Conservation (phyloP, 2,113 vertebrate genomes). For the Melanerpes formicivorus region DNA sequence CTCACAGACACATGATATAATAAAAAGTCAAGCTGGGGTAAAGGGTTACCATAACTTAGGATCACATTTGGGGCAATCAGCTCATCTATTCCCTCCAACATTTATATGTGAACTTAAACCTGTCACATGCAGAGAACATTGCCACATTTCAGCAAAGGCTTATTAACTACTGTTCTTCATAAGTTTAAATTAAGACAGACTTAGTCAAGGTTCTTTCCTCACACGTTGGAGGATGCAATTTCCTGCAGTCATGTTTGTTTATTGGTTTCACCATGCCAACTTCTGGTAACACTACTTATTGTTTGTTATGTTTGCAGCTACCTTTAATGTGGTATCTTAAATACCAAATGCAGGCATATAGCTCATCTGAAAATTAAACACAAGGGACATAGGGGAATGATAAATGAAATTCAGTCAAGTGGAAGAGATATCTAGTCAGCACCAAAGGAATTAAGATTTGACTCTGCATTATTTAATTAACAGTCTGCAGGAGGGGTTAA, state of each 20-base stretch:
- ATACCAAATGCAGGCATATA: not conserved
- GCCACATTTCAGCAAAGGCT: constrained; percentile 52
- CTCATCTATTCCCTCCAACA: not conserved
- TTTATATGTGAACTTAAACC: constrained; percentile 48
- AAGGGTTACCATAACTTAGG: constrained; percentile 47
- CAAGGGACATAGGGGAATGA: constrained; percentile 21
- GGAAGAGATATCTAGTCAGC: constrained; percentile 37
- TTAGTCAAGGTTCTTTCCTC: constrained; percentile 17
- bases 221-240: not conserved
- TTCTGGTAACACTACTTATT: not conserved
- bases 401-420: constrained; percentile 47
- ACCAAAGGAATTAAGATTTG: constrained; percentile 44
- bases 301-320: not conserved
- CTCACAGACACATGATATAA: not conserved
- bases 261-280: not conserved
- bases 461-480: constrained; percentile 51
- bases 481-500: constrained; percentile 25
- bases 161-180: constrained; percentile 39
- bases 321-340: constrained; percentile 7
- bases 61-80: constrained; percentile 16
- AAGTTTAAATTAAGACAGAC: constrained; percentile 52
- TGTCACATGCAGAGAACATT: constrained; percentile 23
- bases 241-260: constrained; percentile 12
- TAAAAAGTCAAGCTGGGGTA: constrained; percentile 1
- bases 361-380: constrained; percentile 48